Base-by-base conservation (phyloP, 2,797 vertebrate species). In the Clarias fuscus region DNA sequence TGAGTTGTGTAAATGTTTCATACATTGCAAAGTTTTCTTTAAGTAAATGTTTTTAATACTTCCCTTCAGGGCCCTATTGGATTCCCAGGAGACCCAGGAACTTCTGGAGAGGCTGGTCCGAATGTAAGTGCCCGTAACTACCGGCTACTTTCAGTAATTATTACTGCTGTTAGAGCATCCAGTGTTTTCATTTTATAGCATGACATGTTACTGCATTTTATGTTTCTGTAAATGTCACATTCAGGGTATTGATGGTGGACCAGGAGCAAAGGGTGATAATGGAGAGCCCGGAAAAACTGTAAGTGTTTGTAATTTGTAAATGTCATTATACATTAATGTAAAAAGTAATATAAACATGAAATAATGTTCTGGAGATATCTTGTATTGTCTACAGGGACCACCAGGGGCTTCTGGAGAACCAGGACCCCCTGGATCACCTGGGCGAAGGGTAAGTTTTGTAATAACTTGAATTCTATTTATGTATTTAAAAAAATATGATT, bases 371-470 rank as follows among this genome's bases (percentile, higher is more conserved):
- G 89, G 75, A 0, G 4, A 67, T 18, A n/a, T 61, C 33, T 87
- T 48, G 3, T 58, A 30, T 17, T 83, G 30, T 86, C 33, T 82
- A 37, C 82, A 99, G 98, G 97, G 97, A 81, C 96, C 97, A 0
- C 91, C 92, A 1, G 98, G 98, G 0, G 96, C 97, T 56, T 97
- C 97, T 5, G 98, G 98, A 88, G 97, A 98, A 77, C 95, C 96
- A 0, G 97, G 98, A 1, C 93, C 97, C 33, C 77, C 94, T 0
- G 97, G 98, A n/a, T 91, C 97, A 79, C 97, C 97, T 6, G 98
- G 97, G 33, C 93, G 97, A 76, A 96, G 97, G 94, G 98, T 98
- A 81, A 92, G 96, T 91, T n/a, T 77, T 40, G 33, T 79, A 37
- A 40, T 30, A 10, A n/a, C 2, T 43, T 37, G 2, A 8, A 43